Percentiles rank a stretch among this genome's conserved stretches.
These are phyloP conservation scores for Diploptera punctata DNA, from an alignment of 2,888 invertebrate species.

Conservation along the genomic window DNA sequence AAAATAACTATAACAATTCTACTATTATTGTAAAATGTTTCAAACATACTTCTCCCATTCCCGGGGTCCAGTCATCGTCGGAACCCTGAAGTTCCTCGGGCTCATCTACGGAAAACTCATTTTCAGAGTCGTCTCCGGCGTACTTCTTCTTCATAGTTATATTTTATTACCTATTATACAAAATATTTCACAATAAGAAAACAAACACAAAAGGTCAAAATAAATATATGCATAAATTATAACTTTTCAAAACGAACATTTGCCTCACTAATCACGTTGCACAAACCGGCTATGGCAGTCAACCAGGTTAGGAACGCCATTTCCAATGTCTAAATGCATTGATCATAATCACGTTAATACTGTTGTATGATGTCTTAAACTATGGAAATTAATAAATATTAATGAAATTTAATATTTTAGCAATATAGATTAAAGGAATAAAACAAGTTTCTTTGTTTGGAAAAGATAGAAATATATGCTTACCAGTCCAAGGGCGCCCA, in stretches of 20 bases:
- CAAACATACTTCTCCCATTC: no score
- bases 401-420: background rate
- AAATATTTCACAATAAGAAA: background rate
- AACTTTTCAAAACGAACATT: background rate
- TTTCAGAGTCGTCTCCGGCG: slow-evolving; percentile 45
- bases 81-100: slow-evolving; percentile 57
- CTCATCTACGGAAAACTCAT: slow-evolving; percentile 53
- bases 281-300: slow-evolving; percentile 16
- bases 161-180: background rate
- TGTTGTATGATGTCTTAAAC: background rate
- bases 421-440: background rate
- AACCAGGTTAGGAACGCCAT: slow-evolving; percentile 18
- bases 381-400: background rate
- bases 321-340: background rate
- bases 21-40: no score
- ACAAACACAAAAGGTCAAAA: background rate
- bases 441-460: background rate
- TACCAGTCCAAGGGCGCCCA: slow-evolving; percentile 15
- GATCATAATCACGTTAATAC: background rate
- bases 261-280: slow-evolving; percentile 1
- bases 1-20: no score
- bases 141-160: slow-evolving; percentile 33
- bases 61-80: slow-evolving; percentile 57
- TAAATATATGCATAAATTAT: background rate
- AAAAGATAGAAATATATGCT: background rate